Evolutionary conservation across 2,888 invertebrate genomes (phyloP), one percentile per base, ranked within the genome.

Genomic region (Dasysyrphus tricinctus): DNA sequence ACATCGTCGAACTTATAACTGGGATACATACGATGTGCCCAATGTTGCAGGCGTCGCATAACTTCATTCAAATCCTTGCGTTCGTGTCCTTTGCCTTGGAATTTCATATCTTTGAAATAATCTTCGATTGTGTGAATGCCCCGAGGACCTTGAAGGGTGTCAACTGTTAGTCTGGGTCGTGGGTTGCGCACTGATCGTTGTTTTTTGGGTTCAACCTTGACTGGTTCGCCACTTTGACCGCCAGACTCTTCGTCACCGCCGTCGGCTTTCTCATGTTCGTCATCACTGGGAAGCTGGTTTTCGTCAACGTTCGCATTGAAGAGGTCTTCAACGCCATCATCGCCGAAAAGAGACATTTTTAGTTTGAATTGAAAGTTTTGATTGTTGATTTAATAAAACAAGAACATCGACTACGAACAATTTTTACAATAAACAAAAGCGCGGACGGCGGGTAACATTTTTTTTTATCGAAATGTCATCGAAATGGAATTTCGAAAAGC

Each of bases 21-120:
- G 0, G 99, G 98, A 92, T 96, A 98, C 88, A 99, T 93, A 67
- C 98, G 94, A 92, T 98, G 98, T 0, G 96, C 96, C 99, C 99
- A 99, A 91, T 98, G 97, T 90, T 98, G 97, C 74, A 98, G 91
- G 78, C 95, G 95, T 74, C 96, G 95, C 93, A 99, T 94, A 0
- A 98, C 93, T 83, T 95, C 92, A 89, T 96, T 95, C 49, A 99
- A 93, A 92, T 99, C 98, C 69, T 95, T 94, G 88, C 95, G 95
- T 92, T 98, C 98, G 90, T 96, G 93, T 0, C 97, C 97, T 92
- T 96, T 96, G 0, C 95, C 95, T 91, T 95, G 94, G 89, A 96
- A 97, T 91, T 96, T 96, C 14, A 98, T 95, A 89, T 96, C 95
- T 90, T 96, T 95, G 89, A 97, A 98, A 90, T 96, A 94, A 5